Conservation (phyloP, 2,113 vertebrate species). For the Hydrochoerus hydrochaeris region DNA sequence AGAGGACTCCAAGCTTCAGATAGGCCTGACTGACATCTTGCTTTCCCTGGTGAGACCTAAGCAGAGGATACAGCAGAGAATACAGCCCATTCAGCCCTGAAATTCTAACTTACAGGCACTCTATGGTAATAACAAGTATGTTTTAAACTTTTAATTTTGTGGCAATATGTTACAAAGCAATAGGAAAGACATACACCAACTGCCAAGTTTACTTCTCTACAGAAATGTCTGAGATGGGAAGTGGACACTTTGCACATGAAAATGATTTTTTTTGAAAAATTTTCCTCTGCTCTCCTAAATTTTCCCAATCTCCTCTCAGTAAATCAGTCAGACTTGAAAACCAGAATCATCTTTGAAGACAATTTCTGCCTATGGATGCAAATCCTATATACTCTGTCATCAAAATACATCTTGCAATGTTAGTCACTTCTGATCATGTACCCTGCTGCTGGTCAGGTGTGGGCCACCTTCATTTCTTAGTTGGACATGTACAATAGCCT, state of each 20-base stretch:
- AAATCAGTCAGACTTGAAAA: background rate
- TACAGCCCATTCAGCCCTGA: background rate
- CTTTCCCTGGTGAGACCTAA: constrained; percentile 34
- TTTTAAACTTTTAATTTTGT: constrained; percentile 26
- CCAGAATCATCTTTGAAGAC: background rate
- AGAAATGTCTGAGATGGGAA: background rate
- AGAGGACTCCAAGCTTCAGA: constrained; percentile 30
- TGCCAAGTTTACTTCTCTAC: constrained; percentile 42
- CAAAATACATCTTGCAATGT: background rate
- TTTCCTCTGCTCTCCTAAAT: background rate
- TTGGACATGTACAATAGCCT: background rate
- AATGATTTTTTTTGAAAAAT: background rate
- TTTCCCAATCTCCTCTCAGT: constrained; percentile 18
- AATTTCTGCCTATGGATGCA: background rate
- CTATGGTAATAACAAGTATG: constrained; percentile 21
- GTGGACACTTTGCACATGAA: background rate
- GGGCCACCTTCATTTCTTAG: background rate
- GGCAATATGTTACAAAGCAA: constrained; percentile 30
- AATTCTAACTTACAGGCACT: constrained; percentile 4
- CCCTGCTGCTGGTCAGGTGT: too few relatives aligned
- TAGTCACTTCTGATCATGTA: background rate
- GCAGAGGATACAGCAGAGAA: background rate
- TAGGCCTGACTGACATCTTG: constrained; percentile 38
- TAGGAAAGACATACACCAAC: constrained; percentile 16
- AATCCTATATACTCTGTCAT: background rate